Percentiles rank a stretch among this genome's conserved stretches.
These are phyloP conservation scores for Dicrurus megarhynchus DNA, from an alignment of 2,113 vertebrate genomes.

Conservation along the genomic window DNA sequence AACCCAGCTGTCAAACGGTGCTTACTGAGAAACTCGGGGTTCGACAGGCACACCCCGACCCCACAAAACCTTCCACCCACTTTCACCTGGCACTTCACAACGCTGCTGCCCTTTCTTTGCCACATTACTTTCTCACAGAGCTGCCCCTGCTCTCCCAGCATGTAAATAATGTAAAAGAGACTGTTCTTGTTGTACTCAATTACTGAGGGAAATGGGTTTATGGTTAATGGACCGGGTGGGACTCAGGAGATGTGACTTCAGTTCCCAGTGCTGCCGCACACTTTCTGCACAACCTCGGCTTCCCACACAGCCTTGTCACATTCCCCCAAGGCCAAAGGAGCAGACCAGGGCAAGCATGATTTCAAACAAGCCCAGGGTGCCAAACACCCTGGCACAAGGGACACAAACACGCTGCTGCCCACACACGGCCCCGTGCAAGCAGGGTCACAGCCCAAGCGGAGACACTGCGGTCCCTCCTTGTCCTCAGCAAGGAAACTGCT, in stretches of 20 bases:
- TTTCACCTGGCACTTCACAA: not conserved
- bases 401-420: not conserved
- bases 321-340: not conserved
- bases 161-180: not conserved
- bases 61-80: not conserved
- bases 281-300: not conserved
- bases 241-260: not conserved
- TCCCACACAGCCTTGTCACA: not conserved
- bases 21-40: not conserved
- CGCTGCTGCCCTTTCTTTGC: not conserved
- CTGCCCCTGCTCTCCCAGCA: not conserved
- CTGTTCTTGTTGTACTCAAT: not conserved
- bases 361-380: not conserved
- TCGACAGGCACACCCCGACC: fast-evolving
- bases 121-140: not conserved
- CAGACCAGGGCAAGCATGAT: not conserved
- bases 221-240: not conserved
- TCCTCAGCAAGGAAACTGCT: not conserved
- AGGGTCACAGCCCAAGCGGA: not conserved
- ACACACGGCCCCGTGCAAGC: fast-evolving
- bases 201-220: not conserved
- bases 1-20: not conserved
- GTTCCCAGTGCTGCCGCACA: not conserved
- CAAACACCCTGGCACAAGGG: not conserved
- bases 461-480: not conserved